These are phyloP conservation scores for Aythya baeri DNA, from an alignment of 2,113 vertebrate species.

Conservation along the genomic window DNA sequence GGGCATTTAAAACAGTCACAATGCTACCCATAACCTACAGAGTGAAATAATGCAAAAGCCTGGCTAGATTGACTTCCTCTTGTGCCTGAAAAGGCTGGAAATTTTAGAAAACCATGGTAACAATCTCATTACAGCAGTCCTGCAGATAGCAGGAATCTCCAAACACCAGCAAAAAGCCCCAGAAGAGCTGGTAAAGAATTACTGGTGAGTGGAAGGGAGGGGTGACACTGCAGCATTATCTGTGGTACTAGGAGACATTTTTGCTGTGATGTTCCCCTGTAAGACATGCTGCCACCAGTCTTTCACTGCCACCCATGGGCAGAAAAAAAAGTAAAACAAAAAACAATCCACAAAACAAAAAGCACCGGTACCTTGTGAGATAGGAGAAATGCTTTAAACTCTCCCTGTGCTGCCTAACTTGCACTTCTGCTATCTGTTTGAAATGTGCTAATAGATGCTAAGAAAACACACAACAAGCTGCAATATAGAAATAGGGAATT, in stretches of 20 bases:
- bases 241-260: background rate
- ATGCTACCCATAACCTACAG: background rate
- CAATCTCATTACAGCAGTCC: background rate
- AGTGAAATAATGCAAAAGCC: background rate
- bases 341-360: background rate
- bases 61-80: background rate
- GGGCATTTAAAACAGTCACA: conserved; percentile 13
- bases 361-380: background rate
- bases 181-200: background rate
- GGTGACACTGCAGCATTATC: background rate
- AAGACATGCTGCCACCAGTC: background rate
- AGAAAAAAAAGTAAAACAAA: background rate
- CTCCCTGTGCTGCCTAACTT: background rate
- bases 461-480: background rate
- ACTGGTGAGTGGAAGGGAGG: background rate
- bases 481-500: background rate
- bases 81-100: background rate
- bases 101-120: background rate
- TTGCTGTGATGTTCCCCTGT: background rate
- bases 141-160: background rate
- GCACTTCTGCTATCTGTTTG: background rate
- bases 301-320: background rate
- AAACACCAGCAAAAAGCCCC: background rate
- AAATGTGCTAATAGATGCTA: background rate
- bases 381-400: background rate